Percentiles rank a stretch among this genome's conserved stretches.
Conservation (phyloP, 2,888 invertebrate species). For the Lamproptera curius region DNA sequence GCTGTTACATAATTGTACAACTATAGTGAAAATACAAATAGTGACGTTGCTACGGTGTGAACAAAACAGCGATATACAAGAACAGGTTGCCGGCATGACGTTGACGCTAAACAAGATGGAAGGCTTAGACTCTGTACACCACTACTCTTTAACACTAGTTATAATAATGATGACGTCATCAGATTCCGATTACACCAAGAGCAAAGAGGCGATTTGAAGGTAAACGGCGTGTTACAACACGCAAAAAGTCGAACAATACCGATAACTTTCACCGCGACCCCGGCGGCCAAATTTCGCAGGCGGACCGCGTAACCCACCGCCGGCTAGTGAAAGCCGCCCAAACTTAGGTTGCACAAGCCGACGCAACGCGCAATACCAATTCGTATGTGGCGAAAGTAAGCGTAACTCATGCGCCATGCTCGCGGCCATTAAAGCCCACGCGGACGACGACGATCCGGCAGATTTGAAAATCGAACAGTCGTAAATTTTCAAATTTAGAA, state of each 20-base stretch:
- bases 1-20: too few species aligned
- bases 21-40: too few species aligned
- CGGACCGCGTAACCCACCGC: slow-evolving; percentile 65
- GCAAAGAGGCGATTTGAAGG: too few species aligned
- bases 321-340: slow-evolving; percentile 71
- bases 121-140: too few species aligned
- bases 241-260: slow-evolving; percentile 37
- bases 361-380: slow-evolving; percentile 68
- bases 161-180: too few species aligned
- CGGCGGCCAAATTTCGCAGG: slow-evolving; percentile 72
- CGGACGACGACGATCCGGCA: background rate
- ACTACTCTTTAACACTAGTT: too few species aligned
- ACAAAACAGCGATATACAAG: too few species aligned
- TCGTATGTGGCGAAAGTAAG: slow-evolving; percentile 71
- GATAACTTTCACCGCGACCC: slow-evolving; percentile 70
- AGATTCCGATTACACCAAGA: too few species aligned
- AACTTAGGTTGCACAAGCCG: slow-evolving; percentile 73
- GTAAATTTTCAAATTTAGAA: background rate
- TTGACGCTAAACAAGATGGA: background rate
- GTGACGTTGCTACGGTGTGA: too few species aligned
- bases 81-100: too few species aligned
- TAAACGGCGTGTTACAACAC: too few species aligned
- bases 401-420: slow-evolving; percentile 32
- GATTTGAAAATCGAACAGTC: slow-evolving; percentile 19
- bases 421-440: slow-evolving; percentile 1